phyloP scores from a whole-genome alignment of 2,113 vertebrate genomes.

The Microtus oregoni region DNA sequence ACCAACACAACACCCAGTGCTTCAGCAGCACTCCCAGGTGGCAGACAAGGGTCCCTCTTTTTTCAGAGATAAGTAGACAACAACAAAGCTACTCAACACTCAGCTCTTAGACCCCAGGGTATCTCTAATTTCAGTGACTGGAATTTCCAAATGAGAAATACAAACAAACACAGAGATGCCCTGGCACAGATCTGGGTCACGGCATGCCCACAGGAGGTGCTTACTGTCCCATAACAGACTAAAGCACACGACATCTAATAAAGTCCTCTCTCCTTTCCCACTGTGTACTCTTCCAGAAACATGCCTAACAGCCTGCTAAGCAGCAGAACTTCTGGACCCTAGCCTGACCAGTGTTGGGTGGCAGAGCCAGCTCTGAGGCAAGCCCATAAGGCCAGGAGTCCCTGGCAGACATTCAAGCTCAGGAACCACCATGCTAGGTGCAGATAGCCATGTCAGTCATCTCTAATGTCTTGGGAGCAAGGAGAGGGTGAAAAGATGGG shows the following conservation, averaged over 20 bases:
- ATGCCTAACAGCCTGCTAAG: neutral
- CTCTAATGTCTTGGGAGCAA: neutral
- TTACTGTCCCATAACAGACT: neutral
- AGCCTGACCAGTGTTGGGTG: neutral
- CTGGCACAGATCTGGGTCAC: neutral
- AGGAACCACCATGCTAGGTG: neutral
- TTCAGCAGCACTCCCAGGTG: neutral
- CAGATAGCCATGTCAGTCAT: neutral
- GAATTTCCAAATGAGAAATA: neutral
- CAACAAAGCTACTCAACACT: neutral
- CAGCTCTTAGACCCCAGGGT: neutral
- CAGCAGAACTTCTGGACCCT: neutral
- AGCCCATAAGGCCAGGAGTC: fast-evolving
- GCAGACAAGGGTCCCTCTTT: neutral
- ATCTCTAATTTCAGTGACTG: fast-evolving
- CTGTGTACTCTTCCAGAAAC: neutral
- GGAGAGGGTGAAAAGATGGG: neutral
- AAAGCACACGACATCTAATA: neutral
- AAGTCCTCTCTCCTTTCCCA: neutral
- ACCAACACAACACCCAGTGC: too few relatives aligned
- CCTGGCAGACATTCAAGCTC: neutral
- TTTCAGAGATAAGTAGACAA: neutral
- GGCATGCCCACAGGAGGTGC: fast-evolving
- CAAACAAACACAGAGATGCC: fast-evolving
- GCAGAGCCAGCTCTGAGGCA: neutral